phyloP scores from a whole-genome alignment of 2,113 vertebrate genomes.

The Phaethon lepturus region DNA sequence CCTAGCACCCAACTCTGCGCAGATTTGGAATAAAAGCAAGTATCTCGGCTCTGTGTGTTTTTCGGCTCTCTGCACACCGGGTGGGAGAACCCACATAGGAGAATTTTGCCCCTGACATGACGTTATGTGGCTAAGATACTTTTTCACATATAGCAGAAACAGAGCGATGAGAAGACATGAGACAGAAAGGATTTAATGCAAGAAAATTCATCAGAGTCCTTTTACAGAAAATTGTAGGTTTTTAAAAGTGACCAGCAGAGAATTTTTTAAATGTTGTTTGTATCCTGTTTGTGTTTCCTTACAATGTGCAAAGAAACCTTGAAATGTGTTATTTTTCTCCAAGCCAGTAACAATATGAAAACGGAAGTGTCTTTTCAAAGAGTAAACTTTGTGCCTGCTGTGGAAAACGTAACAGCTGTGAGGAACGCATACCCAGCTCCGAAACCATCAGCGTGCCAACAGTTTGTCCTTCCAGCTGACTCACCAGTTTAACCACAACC shows the following conservation, averaged over 20 bases:
- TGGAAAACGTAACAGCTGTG: neutral
- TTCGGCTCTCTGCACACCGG: no score
- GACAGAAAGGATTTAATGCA: neutral
- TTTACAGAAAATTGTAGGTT: neutral
- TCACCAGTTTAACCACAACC: conserved; percentile 5
- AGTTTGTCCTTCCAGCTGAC: neutral
- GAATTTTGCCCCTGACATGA: neutral
- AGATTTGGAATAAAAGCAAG: no score
- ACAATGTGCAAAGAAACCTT: neutral
- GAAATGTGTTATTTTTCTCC: neutral
- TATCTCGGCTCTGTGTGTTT: no score
- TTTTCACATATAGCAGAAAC: neutral
- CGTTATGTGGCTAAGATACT: neutral
- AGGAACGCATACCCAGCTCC: neutral
- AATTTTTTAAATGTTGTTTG: neutral
- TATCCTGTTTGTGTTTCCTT: neutral
- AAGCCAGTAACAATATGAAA: conserved; percentile 1
- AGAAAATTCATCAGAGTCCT: neutral
- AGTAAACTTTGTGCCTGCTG: neutral
- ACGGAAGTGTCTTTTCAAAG: neutral
- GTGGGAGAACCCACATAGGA: neutral
- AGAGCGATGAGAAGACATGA: neutral
- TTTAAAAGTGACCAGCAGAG: neutral
- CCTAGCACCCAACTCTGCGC: no score
- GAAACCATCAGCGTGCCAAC: neutral